These are phyloP conservation scores for Spea multiplicata DNA, from an alignment of 2,113 vertebrate genomes.

Conservation along the genomic window DNA sequence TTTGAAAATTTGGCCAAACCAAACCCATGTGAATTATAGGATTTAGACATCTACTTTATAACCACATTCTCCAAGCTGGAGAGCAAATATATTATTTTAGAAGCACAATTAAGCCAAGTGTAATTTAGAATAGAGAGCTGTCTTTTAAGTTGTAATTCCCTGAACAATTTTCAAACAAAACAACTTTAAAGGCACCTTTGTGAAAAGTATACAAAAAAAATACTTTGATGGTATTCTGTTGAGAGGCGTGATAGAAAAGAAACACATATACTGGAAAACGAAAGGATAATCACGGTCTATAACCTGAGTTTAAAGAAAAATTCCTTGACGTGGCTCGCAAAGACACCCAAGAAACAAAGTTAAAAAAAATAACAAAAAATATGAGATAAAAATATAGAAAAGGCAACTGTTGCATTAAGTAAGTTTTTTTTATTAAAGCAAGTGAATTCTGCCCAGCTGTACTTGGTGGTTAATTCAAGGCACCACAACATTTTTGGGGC, in stretches of 20 bases:
- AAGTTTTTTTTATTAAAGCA: too few species aligned
- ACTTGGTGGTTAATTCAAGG: too few species aligned
- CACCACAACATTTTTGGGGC: too few species aligned
- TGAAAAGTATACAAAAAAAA: conserved; percentile 58
- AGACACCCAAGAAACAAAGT: conserved; percentile 4
- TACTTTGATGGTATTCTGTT: conserved; percentile 8
- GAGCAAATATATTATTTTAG: conserved; percentile 82
- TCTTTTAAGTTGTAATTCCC: conserved; percentile 53
- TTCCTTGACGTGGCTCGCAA: not conserved
- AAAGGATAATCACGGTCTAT: conserved; percentile 24
- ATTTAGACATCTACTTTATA: conserved; percentile 81
- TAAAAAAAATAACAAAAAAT: too few species aligned
- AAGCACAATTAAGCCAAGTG: conserved; percentile 70
- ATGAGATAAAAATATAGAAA: too few species aligned
- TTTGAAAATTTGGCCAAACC: conserved; percentile 81
- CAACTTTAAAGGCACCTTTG: conserved; percentile 62
- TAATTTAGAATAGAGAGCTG: conserved; percentile 64
- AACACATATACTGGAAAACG: not conserved
- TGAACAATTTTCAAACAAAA: conserved; percentile 58
- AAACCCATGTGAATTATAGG: conserved; percentile 84
- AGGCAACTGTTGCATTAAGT: too few species aligned
- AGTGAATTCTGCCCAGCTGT: too few species aligned
- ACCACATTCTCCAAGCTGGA: conserved; percentile 83
- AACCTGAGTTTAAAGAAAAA: conserved; percentile 30
- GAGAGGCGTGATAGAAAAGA: conserved; percentile 12